Base-by-base conservation (phyloP, 1,140 invertebrate genomes). In the Aethina tumida region DNA sequence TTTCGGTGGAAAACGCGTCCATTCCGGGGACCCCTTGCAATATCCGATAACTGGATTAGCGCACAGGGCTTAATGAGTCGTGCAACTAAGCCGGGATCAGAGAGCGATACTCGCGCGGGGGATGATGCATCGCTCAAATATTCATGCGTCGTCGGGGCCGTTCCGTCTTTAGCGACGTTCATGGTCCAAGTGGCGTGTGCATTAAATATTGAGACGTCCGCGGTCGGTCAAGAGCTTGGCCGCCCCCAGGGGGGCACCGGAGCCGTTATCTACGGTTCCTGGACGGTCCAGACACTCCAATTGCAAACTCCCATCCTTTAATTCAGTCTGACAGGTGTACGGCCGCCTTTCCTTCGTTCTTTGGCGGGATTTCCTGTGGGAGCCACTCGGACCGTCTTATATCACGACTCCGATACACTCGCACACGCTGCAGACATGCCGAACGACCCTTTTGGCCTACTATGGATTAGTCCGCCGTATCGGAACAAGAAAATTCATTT, bases 51-150 rank as follows among this genome's bases (percentile, higher is more conserved):
- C 47, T 30, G 54, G 58, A 60, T 62, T 59, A 60, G 52, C 59
- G 47, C 52, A 48, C 45, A 52, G 52, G 47, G 51, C 52, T 62
- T 60, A 62, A 62, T 62, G 59, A 62, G 59, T 58, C 59, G 59
- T 62, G 55, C 55, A 60, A 56, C 47, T 62, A 62, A 62, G 50
- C 59, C 55, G 37, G 58, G 59, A 59, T 59, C 55, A 59, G 44
- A 49, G 52, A 53, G 42, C 50, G 56, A 56, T 55, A 52, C 53
- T 43, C 44, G 41, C 43, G 38, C 47, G 41, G 42, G 47, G 47
- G 41, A 48, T 52, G 52, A 50, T 53, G 53, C 45, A 55, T 50
- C 53, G 55, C 42, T 60, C 52, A 60, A 60, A 58, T 59, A 60
- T 60, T 60, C 53, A 60, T 56, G 50, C 47, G 39, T 48, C 42